phyloP scores from a whole-genome alignment of 2,797 vertebrate species.

The Novumbra hubbsi region DNA sequence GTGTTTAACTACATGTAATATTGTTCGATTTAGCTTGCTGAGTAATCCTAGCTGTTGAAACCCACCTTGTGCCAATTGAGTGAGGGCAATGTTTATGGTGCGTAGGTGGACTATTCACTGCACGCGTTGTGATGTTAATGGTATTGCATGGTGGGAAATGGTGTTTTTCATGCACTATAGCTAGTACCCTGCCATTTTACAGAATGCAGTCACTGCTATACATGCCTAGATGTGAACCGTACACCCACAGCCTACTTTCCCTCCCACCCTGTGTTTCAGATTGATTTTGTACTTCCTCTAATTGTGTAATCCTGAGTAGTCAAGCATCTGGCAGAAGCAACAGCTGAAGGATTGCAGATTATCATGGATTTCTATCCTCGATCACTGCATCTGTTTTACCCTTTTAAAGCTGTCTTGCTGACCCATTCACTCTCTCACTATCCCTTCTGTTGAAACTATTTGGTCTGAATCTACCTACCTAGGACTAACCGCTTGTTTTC shows the following conservation, averaged over 20 bases:
- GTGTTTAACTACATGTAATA: background rate
- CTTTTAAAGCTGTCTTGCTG: constrained; percentile 16
- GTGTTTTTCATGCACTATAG: constrained; percentile 48
- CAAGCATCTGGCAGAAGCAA: constrained; percentile 47
- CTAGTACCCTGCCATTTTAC: constrained; percentile 69
- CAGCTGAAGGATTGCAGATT: constrained; percentile 60
- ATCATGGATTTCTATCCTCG: constrained; percentile 62
- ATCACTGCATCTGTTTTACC: constrained; percentile 54
- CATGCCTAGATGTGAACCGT: background rate
- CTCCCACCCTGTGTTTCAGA: constrained; percentile 1
- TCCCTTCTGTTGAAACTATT: constrained; percentile 8
- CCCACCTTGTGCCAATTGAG: constrained; percentile 61
- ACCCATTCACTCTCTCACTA: background rate
- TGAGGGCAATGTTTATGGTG: constrained; percentile 59
- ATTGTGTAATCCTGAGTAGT: constrained; percentile 26
- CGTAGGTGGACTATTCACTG: constrained; percentile 26
- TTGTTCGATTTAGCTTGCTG: background rate
- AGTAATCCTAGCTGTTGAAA: constrained; percentile 56
- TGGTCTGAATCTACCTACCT: background rate
- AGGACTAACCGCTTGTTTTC: constrained; percentile 28
- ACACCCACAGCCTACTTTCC: background rate
- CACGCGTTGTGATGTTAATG: constrained; percentile 35
- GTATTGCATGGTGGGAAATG: constrained; percentile 67
- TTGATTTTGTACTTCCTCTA: constrained; percentile 20
- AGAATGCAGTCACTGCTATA: constrained; percentile 10